These are phyloP conservation scores for Crocallis elinguaria DNA, from an alignment of 2,888 invertebrate genomes.

Conservation along the genomic window DNA sequence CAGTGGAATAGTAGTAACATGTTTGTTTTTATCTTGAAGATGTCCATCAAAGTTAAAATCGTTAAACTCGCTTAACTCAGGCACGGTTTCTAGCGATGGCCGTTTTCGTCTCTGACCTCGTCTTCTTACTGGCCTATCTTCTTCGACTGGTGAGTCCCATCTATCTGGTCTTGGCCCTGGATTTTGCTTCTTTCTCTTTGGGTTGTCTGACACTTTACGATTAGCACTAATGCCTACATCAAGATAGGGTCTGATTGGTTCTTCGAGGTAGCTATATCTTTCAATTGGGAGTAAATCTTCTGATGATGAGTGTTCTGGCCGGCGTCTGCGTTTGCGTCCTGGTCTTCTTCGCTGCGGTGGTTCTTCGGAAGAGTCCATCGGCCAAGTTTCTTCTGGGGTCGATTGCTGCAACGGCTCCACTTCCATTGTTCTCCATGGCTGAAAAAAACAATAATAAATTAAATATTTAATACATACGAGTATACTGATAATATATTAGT, in stretches of 20 bases:
- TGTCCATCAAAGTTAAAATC: conserved; percentile 37
- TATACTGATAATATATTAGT: no score
- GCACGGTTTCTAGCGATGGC: conserved; percentile 53
- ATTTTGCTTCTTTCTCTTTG: conserved; percentile 65
- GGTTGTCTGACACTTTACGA: conserved; percentile 51
- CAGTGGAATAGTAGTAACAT: conserved; percentile 24
- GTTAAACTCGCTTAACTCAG: conserved; percentile 58
- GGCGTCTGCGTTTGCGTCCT: conserved; percentile 85
- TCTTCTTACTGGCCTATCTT: conserved; percentile 64
- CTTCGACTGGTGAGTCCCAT: conserved; percentile 65
- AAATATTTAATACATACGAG: not conserved
- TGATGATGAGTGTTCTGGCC: conserved; percentile 69
- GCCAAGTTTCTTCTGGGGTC: conserved; percentile 58
- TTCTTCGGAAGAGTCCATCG: conserved; percentile 60
- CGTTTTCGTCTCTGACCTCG: conserved; percentile 66
- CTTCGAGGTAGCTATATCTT: conserved; percentile 50
- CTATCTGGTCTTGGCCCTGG: conserved; percentile 63
- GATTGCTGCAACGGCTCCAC: conserved; percentile 56
- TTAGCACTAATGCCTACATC: conserved; percentile 48
- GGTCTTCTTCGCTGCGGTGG: conserved; percentile 73
- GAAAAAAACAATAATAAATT: conserved; percentile 49
- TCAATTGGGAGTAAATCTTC: conserved; percentile 55
- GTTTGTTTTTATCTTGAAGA: conserved; percentile 33
- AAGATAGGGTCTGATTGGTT: conserved; percentile 46
- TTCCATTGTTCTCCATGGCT: conserved; percentile 82